Evolutionary conservation across 1,140 invertebrate genomes (phyloP), one percentile per base, ranked within the genome.

Genomic region (Magallana gigas): DNA sequence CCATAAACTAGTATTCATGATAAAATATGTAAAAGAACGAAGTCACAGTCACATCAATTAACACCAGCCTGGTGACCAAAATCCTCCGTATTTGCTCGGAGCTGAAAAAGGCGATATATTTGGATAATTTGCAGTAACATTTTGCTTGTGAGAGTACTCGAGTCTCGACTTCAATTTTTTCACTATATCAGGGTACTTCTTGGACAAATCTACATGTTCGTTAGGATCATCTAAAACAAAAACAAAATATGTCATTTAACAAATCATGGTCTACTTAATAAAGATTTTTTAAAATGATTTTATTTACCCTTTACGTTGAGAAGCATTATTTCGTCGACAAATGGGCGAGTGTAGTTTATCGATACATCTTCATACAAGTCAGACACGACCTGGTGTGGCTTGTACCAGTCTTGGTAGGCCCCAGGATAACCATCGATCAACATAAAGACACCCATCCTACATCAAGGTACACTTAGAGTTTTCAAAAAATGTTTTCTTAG

Each of bases 351-450:
- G 23, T 7, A 9, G 7, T 59, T 84, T 4, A 62, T 58, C 16
- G 29, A 7, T 58, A 8, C 16, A 58, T 57, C 18, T 9, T 57
- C 6, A 58, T 83, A 83, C 12, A 57, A 8, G 8, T 11, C 12
- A 8, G 56, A 12, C n/a, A 80, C 85, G 57, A 83, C 68, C 14
- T 85, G 64, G 8, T 84, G 6, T n/a, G 88, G 88, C 6, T 90
- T 90, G 60, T 91, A 91, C 90, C 89, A 91, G n/a, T 71, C 83
- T 23, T 86, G 83, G 23, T 86, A 91, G 2, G 57, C n/a, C 6
- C 90, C 90, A 5, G 90, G 89, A 60, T 83, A 86, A 14, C 90
- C 90, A 48, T 87, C 86, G 14, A 90, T 89, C 18, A 91, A 64
- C 68, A 90, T 91, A 71, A 85, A 88, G 62, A 90, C 80, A n/a